A percentile compares a stretch with the other conserved stretches of the same genome.
phyloP scores from a whole-genome alignment of 2,113 vertebrate genomes.

The Tachycineta bicolor region DNA sequence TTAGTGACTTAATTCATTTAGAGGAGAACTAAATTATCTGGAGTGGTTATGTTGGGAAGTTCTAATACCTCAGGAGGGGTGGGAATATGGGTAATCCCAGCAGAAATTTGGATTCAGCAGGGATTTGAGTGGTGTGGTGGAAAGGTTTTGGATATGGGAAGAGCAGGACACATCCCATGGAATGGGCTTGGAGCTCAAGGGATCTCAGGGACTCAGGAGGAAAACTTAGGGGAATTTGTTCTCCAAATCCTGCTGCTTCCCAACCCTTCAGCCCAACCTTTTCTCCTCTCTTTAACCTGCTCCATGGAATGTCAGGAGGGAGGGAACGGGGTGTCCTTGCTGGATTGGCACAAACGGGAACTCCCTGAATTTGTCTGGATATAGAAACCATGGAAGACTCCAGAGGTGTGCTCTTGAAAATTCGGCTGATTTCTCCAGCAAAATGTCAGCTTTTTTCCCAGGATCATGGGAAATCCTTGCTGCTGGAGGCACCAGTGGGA shows the following conservation, averaged over 20 bases:
- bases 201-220: not conserved
- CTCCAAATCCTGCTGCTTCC: not conserved
- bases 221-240: rapidly evolving
- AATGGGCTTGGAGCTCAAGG: rapidly evolving
- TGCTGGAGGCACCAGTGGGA: not conserved
- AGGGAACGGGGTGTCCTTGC: not conserved
- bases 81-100: not conserved
- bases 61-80: not conserved
- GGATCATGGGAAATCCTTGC: not conserved
- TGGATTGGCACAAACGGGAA: not conserved
- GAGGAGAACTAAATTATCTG: not conserved
- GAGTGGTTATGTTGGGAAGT: not conserved
- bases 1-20: not conserved
- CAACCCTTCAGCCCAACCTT: not conserved
- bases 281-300: not conserved
- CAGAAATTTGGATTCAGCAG: not conserved
- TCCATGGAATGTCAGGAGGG: not conserved
- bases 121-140: not conserved
- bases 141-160: not conserved
- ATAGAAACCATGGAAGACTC: not conserved
- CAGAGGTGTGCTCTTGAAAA: not conserved
- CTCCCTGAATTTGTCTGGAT: not conserved
- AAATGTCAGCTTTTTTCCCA: not conserved
- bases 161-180: not conserved
- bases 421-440: not conserved